Evolutionary conservation across 1,140 invertebrate species (phyloP).

Genomic region (Drosophila tristis): DNA sequence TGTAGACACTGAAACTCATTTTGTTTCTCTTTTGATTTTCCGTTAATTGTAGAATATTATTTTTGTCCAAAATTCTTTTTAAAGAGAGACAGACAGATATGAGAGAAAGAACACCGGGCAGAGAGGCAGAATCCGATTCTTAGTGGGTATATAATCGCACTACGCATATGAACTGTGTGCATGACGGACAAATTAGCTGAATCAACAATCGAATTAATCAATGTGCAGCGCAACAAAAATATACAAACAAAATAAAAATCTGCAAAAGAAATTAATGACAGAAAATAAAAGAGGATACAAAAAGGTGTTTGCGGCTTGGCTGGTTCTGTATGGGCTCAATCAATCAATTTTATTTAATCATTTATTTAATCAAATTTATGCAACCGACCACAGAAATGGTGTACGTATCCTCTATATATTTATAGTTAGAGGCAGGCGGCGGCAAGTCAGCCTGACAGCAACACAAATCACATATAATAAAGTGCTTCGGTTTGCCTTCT

Average conservation of each 20-base stretch:
- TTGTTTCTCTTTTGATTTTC: too few relatives aligned
- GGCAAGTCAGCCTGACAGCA: constrained; percentile 21
- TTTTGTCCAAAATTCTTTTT: too few relatives aligned
- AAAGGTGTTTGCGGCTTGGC: constrained; percentile 22
- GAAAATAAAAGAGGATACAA: neutral
- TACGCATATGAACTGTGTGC: constrained; percentile 27
- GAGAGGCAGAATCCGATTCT: too few relatives aligned
- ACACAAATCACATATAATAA: constrained; percentile 54
- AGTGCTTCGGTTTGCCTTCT: constrained; percentile 25
- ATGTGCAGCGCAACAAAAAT: constrained; percentile 30
- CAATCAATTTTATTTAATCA: constrained; percentile 74
- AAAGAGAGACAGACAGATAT: too few relatives aligned
- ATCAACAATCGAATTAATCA: constrained; percentile 64
- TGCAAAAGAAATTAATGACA: constrained; percentile 35
- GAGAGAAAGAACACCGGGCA: too few relatives aligned
- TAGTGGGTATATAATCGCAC: constrained; percentile 5
- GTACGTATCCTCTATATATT: too few relatives aligned
- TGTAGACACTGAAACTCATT: constrained; percentile 24
- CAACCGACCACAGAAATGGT: constrained; percentile 11
- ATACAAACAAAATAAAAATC: constrained; percentile 17
- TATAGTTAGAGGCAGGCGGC: constrained; percentile 8
- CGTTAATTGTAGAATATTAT: too few relatives aligned
- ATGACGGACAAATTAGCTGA: constrained; percentile 44
- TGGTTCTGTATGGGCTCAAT: constrained; percentile 20
- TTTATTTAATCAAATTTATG: constrained; percentile 74